phyloP scores from a whole-genome alignment of 1,140 invertebrate species.

The Drosophila arawakana region DNA sequence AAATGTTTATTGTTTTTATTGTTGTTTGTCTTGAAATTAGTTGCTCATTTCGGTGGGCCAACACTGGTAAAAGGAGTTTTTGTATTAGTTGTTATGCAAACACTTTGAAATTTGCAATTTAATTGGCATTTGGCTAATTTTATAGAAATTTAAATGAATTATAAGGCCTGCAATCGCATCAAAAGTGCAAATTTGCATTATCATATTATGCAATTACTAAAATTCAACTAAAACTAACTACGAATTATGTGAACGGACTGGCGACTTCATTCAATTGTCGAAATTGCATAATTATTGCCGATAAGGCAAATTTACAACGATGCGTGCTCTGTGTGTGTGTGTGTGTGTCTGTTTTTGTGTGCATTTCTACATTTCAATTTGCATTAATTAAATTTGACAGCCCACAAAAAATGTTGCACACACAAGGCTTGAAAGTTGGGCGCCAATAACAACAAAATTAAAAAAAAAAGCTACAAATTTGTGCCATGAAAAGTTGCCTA shows the following conservation, averaged over 20 bases:
- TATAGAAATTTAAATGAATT: constrained; percentile 18
- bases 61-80: neutral
- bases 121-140: constrained; percentile 42
- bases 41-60: constrained; percentile 24
- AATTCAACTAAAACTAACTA: constrained; percentile 29
- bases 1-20: constrained; percentile 25
- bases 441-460: constrained; percentile 3
- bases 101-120: constrained; percentile 12
- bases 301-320: constrained; percentile 64
- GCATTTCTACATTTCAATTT: constrained; percentile 43
- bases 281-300: constrained; percentile 73
- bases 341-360: constrained; percentile 13
- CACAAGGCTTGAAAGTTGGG: constrained; percentile 40
- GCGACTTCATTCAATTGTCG: constrained; percentile 67
- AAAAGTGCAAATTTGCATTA: constrained; percentile 27
- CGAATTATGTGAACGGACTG: constrained; percentile 24
- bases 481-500: constrained; percentile 49
- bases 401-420: constrained; percentile 44
- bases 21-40: constrained; percentile 35
- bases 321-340: constrained; percentile 27
- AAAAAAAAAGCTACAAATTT: constrained; percentile 10
- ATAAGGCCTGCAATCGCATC: constrained; percentile 3
- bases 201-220: constrained; percentile 32
- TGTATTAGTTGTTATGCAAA: constrained; percentile 25
- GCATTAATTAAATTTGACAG: constrained; percentile 71